These are phyloP conservation scores for Tringa solitaria DNA, from an alignment of 2,113 vertebrate species.

Conservation along the genomic window DNA sequence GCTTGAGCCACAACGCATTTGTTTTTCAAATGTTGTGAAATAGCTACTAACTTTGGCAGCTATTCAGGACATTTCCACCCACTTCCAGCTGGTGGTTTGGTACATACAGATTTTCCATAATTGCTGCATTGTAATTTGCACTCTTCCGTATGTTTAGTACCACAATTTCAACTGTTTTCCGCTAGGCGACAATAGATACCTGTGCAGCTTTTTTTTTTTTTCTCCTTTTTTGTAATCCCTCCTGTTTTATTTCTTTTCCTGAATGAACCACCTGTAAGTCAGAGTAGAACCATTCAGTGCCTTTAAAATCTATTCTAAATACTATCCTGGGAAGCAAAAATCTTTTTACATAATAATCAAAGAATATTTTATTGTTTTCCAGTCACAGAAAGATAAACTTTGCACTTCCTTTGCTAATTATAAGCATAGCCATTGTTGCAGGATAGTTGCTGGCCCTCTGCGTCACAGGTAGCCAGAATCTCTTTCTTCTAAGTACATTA, in stretches of 20 bases:
- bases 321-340: neutral
- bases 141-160: neutral
- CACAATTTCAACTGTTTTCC: conserved; percentile 38
- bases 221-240: neutral
- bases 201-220: neutral
- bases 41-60: conserved; percentile 68
- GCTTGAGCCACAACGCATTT: conserved; percentile 42
- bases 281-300: neutral
- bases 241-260: neutral
- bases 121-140: conserved; percentile 26
- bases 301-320: neutral
- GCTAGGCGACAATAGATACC: conserved; percentile 58
- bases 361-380: neutral
- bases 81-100: conserved; percentile 65
- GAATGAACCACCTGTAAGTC: conserved; percentile 5
- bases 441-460: neutral
- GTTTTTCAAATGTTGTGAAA: conserved; percentile 70
- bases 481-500: neutral
- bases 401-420: neutral
- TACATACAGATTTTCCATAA: conserved; percentile 49
- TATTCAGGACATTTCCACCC: conserved; percentile 67
- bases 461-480: neutral
- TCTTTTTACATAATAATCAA: neutral
- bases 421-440: neutral
- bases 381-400: neutral